Evolutionary conservation across 2,797 vertebrate species (phyloP).

Genomic region (Rachycentron canadum): DNA sequence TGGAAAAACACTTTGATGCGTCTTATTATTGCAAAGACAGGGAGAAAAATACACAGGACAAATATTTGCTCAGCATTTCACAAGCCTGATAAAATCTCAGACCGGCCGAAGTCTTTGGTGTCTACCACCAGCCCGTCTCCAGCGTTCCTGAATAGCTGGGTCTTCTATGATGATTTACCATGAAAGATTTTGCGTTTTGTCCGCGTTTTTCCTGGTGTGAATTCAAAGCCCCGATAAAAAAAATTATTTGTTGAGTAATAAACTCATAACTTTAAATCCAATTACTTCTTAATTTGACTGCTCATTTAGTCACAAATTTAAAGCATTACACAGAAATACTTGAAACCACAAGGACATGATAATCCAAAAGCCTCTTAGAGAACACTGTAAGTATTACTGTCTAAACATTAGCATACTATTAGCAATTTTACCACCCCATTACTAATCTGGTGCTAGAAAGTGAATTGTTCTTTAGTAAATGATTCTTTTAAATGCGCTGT

Average conservation of each 20-base stretch:
- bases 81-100: neutral
- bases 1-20: slow-evolving; percentile 61
- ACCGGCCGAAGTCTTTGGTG: neutral
- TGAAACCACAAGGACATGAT: neutral
- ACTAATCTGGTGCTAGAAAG: neutral
- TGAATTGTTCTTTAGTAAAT: neutral
- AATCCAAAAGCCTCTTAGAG: neutral
- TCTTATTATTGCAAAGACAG: slow-evolving; percentile 19
- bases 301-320: neutral
- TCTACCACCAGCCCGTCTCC: neutral
- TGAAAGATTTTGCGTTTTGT: neutral
- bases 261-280: neutral
- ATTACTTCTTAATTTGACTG: too few relatives aligned
- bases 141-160: neutral
- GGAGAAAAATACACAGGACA: neutral
- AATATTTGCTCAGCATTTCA: slow-evolving; percentile 33
- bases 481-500: neutral
- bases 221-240: too few relatives aligned
- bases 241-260: too few relatives aligned
- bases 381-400: neutral
- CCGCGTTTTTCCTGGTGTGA: neutral
- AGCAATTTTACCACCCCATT: neutral
- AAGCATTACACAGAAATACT: neutral
- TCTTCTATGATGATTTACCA: neutral
- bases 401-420: neutral